Evolutionary conservation across 2,113 vertebrate species (phyloP).

Genomic region (Astatotilapia flaviijosephi): DNA sequence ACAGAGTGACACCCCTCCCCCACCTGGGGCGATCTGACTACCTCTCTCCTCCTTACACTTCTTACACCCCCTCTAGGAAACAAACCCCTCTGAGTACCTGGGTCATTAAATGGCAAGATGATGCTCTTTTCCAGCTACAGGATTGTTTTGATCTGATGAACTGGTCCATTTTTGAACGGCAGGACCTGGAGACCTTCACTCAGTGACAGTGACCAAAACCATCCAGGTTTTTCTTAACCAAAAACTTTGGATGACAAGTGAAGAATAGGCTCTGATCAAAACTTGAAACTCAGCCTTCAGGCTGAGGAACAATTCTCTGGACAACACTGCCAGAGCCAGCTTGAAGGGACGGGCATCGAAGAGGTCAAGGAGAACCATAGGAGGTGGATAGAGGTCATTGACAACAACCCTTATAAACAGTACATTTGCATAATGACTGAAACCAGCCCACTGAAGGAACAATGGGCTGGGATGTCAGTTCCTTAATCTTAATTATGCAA

Average conservation of each 20-base stretch:
- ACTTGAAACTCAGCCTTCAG: neutral
- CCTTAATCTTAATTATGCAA: too few relatives aligned
- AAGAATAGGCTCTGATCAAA: neutral
- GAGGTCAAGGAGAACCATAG: neutral
- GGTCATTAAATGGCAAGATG: neutral
- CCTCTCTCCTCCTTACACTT: neutral
- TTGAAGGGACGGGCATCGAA: neutral
- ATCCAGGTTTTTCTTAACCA: neutral
- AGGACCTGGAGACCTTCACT: neutral
- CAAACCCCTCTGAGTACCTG: neutral
- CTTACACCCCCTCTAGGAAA: neutral
- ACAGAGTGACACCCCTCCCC: neutral
- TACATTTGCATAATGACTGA: too few relatives aligned
- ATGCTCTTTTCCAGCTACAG: neutral
- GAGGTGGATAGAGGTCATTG: neutral
- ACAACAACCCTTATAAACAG: neutral
- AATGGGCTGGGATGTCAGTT: too few relatives aligned
- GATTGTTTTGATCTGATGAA: neutral
- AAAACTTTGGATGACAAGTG: neutral
- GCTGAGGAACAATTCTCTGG: neutral
- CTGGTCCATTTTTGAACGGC: neutral
- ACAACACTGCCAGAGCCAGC: neutral
- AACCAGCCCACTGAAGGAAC: too few relatives aligned
- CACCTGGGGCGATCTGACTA: neutral
- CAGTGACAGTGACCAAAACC: neutral